A percentile compares a stretch with the other conserved stretches of the same genome.
Conservation (phyloP, 2,888 invertebrate species). For the Xestia sexstrigata region DNA sequence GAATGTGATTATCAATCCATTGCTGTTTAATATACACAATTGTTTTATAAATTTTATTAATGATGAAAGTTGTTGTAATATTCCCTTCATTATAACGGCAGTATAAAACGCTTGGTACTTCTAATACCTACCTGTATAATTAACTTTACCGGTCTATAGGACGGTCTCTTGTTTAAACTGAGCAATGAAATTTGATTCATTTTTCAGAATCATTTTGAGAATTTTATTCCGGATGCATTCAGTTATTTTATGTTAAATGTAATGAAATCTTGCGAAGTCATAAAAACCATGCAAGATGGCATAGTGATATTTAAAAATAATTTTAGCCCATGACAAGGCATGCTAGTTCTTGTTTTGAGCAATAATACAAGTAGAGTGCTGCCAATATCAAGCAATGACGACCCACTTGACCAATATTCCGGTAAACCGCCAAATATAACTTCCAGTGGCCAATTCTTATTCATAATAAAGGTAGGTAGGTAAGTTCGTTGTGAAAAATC, state of each 20-base stretch:
- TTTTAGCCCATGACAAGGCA: background rate
- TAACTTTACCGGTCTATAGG: background rate
- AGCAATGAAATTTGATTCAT: background rate
- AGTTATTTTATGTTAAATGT: background rate
- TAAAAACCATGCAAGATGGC: background rate
- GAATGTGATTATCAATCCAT: background rate
- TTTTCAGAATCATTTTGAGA: background rate
- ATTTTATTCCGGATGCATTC: background rate
- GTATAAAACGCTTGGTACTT: background rate
- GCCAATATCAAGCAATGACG: constrained; percentile 1
- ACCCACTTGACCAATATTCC: background rate
- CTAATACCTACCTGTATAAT: background rate
- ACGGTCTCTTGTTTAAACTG: background rate
- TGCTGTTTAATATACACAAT: background rate
- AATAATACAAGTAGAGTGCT: background rate
- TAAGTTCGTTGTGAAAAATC: background rate
- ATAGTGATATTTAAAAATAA: background rate
- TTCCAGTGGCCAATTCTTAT: background rate
- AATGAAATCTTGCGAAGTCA: background rate
- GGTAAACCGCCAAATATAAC: background rate
- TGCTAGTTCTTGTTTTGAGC: background rate
- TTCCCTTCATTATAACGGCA: background rate
- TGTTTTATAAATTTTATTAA: background rate
- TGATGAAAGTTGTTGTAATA: background rate
- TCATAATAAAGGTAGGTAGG: background rate